Conservation (phyloP, 2,888 invertebrate genomes). For the Axea sp. region DNA sequence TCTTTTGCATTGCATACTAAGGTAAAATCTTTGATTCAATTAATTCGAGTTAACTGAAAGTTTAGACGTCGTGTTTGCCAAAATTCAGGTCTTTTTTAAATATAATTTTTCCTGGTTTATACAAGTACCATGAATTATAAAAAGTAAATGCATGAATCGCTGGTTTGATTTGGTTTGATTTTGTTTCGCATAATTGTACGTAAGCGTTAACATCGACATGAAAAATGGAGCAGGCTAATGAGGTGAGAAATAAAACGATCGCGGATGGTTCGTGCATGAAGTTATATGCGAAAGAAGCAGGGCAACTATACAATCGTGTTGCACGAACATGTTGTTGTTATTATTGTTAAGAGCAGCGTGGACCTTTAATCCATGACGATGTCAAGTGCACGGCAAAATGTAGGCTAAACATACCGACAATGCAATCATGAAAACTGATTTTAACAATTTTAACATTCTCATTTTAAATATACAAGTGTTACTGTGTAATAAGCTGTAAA, state of each 20-base stretch:
- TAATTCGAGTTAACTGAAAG: no score
- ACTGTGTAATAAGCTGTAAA: no score
- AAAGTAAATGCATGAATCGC: no score
- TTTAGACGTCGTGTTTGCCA: no score
- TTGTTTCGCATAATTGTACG: slow-evolving; percentile 43
- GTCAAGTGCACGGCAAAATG: slow-evolving; percentile 58
- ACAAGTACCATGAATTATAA: no score
- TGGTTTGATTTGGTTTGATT: slow-evolving; percentile 46
- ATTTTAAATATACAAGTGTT: slow-evolving; percentile 7
- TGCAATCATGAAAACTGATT: slow-evolving; percentile 34
- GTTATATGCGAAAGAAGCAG: slow-evolving; percentile 54
- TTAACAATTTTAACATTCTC: slow-evolving; percentile 35
- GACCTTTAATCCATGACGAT: slow-evolving; percentile 59
- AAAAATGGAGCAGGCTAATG: slow-evolving; percentile 60
- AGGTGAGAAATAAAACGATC: slow-evolving; percentile 58
- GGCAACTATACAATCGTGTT: slow-evolving; percentile 52
- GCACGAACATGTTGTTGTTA: slow-evolving; percentile 56
- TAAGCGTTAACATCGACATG: slow-evolving; percentile 57
- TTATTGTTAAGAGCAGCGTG: slow-evolving; percentile 50
- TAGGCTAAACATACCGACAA: slow-evolving; percentile 50
- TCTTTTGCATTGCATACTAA: no score
- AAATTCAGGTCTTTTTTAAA: no score
- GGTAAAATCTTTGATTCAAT: no score
- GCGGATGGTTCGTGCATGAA: slow-evolving; percentile 54
- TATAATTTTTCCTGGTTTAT: no score